Conservation (phyloP, 2,797 vertebrate genomes). For the Stomatorhinus walkeri region DNA sequence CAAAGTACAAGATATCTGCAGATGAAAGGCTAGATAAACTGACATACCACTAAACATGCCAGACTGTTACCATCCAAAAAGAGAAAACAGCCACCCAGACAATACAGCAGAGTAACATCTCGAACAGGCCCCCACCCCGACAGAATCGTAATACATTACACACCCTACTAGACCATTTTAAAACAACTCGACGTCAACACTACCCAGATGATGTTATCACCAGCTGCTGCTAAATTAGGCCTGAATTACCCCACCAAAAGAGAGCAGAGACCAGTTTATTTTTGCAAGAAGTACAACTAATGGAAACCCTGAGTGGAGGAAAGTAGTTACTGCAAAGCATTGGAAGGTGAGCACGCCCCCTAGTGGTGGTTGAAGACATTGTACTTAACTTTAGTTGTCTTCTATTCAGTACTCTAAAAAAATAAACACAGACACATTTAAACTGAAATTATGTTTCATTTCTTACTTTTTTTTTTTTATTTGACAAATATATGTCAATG, state of each 20-base stretch:
- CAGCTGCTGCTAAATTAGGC: background rate
- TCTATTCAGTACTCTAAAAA: background rate
- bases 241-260: background rate
- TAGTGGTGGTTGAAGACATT: constrained; percentile 39
- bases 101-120: background rate
- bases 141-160: background rate
- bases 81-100: background rate
- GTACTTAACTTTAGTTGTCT: background rate
- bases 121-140: background rate
- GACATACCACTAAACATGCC: background rate
- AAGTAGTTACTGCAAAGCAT: constrained; percentile 3
- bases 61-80: background rate
- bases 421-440: constrained; percentile 41
- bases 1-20: background rate
- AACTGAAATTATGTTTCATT: constrained; percentile 40
- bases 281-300: background rate
- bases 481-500: constrained; percentile 75
- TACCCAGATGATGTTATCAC: background rate
- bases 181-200: background rate
- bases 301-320: background rate
- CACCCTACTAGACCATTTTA: background rate
- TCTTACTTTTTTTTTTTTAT: constrained; percentile 62
- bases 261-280: background rate
- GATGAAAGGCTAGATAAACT: background rate
- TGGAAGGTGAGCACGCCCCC: constrained; percentile 42